A percentile compares a stretch with the other conserved stretches of the same genome.
phyloP scores from a whole-genome alignment of 2,888 invertebrate species.

The Bursaphelenchus okinawaensis region DNA sequence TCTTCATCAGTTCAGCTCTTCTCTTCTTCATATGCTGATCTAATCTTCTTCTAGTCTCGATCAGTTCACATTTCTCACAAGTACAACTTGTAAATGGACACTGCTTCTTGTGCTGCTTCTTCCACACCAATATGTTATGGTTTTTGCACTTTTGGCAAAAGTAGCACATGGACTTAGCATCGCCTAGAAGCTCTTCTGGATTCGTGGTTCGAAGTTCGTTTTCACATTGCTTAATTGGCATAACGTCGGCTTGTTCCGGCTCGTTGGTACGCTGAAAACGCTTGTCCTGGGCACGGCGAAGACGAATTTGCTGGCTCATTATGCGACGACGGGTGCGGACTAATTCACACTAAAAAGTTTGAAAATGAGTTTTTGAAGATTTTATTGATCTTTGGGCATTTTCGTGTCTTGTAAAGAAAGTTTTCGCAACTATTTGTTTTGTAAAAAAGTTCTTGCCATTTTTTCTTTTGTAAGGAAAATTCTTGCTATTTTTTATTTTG shows the following conservation, averaged over 20 bases:
- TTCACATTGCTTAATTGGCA: conserved; percentile 32
- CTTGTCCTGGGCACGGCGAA: conserved; percentile 53
- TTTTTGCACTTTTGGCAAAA: conserved; percentile 57
- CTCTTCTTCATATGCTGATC: conserved; percentile 48
- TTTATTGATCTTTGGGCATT: too few relatives aligned
- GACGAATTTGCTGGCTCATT: conserved; percentile 54
- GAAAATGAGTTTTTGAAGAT: not conserved
- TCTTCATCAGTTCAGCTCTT: conserved; percentile 12
- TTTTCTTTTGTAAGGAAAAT: too few relatives aligned
- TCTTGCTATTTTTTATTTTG: too few relatives aligned
- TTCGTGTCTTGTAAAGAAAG: too few relatives aligned
- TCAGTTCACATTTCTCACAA: conserved; percentile 48
- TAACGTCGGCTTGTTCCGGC: conserved; percentile 41
- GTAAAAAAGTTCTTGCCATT: too few relatives aligned
- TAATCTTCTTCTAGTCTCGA: conserved; percentile 49
- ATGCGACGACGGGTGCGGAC: conserved; percentile 48
- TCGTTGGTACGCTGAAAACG: conserved; percentile 48
- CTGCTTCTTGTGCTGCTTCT: conserved; percentile 53
- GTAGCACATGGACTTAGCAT: conserved; percentile 40
- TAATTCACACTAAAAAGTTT: conserved; percentile 40
- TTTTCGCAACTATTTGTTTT: too few relatives aligned
- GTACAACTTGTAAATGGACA: conserved; percentile 43
- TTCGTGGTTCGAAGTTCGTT: conserved; percentile 10
- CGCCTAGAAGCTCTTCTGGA: conserved; percentile 14
- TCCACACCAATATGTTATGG: conserved; percentile 51